Percentiles rank a stretch among this genome's conserved stretches.
Evolutionary conservation across 2,888 invertebrate genomes (phyloP).

Genomic region (Troides aeacus): DNA sequence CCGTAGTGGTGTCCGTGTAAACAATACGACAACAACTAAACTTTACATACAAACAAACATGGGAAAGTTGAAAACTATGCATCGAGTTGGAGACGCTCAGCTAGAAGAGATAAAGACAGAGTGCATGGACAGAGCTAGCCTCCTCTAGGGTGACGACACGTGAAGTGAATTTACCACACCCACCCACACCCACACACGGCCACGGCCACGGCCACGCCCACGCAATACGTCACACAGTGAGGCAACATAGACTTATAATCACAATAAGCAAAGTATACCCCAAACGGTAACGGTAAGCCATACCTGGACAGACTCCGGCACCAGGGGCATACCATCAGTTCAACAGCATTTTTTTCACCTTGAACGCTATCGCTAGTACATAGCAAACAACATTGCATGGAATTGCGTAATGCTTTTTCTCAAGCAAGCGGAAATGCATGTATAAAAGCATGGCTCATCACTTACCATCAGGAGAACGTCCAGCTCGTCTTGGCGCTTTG

Average conservation of each 20-base stretch:
- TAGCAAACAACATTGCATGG: not conserved
- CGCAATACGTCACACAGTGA: conserved; percentile 22
- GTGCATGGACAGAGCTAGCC: conserved; percentile 22
- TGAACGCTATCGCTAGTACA: not conserved
- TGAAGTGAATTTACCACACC: conserved; percentile 5
- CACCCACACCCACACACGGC: conserved; percentile 8
- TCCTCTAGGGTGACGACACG: conserved; percentile 18
- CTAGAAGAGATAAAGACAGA: conserved; percentile 23
- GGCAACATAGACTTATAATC: not conserved
- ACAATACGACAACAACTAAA: not conserved
- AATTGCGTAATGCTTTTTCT: not conserved
- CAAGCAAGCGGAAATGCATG: not conserved
- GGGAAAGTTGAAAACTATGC: conserved; percentile 1
- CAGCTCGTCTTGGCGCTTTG: conserved; percentile 1
- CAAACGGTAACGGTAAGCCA: too few relatives aligned
- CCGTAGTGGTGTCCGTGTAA: too few relatives aligned
- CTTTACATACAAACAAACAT: conserved; percentile 9
- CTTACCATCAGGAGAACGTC: conserved; percentile 1
- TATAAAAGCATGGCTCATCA: not conserved
- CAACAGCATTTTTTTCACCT: not conserved
- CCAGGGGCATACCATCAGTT: too few relatives aligned
- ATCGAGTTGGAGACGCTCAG: conserved; percentile 12
- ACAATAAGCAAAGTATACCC: too few relatives aligned
- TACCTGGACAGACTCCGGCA: too few relatives aligned
- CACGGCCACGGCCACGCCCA: not conserved